Base-by-base conservation (phyloP, 1,140 invertebrate genomes). In the Trachymyrmex septentrionalis region DNA sequence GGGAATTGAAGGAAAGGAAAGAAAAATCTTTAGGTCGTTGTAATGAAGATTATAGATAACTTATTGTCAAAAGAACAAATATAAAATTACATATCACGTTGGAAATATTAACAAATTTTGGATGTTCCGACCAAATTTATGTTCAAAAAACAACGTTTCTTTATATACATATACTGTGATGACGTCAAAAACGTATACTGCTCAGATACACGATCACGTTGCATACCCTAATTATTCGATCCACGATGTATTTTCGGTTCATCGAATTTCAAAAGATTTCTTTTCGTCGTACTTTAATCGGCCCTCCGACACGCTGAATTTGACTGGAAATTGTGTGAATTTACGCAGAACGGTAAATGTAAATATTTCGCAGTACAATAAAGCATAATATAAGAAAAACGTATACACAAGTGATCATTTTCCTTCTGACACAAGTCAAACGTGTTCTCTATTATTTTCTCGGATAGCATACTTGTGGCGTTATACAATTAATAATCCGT, bases 151-250 rank as follows among this genome's bases (percentile, higher is more conserved):
- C 53, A 61, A 66, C 55, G 55, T 69, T 61, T 73, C 55, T 12
- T 2, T 44, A 44, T 44, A 44, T 84, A 30, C 73, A 84, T 12
- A 75, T 44, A 50, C n/a, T 10, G 0, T 55, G 38, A 61, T 82
- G 80, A 82, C 80, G 80, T 84, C 80, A 84, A 27, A 84, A 72
- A 59, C 59, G n/a, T 30, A 50, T 6, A 53, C 14, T 12, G 24
- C 12, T 6, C 21, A 16, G 10, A 14, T 19, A n/a, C 34, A 57
- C 12, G 21, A 67, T 73, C 38, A 59, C 30, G 12, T 53, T 71
- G 67, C 73, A 72, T 87, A 86, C 69, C 50, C 84, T 86, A 88
- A 80, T 86, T 86, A 87, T 87, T 72, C 57, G 24, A 44, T 53
- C 53, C 19, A 63, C 44, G 85, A 84, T 84, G 44, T 44, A 87